Percentiles rank a stretch among this genome's conserved stretches.
phyloP scores from a whole-genome alignment of 2,113 vertebrate species.

The Mus musculus region DNA sequence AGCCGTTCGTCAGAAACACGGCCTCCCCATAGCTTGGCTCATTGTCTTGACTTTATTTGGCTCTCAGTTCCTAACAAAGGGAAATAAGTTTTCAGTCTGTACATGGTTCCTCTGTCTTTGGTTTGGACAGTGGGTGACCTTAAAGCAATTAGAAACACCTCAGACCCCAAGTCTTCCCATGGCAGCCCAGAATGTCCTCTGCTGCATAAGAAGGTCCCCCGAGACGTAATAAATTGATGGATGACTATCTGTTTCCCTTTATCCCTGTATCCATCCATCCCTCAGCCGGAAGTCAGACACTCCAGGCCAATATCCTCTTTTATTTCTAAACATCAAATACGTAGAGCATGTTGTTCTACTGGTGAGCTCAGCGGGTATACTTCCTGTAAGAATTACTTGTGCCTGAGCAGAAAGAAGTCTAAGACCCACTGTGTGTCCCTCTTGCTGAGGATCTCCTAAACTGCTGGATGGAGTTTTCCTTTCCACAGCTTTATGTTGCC shows the following conservation, averaged over 20 bases:
- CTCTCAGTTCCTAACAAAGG: not conserved
- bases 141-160: not conserved
- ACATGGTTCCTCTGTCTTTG: not conserved
- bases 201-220: not conserved
- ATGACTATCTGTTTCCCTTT: not conserved
- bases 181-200: not conserved
- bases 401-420: not conserved
- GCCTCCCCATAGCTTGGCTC: not conserved
- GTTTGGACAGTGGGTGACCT: not conserved
- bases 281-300: not conserved
- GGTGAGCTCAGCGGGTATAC: not conserved
- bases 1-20: not conserved
- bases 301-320: not conserved
- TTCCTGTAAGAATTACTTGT: not conserved
- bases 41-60: slow-evolving; percentile 2
- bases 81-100: not conserved
- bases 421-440: not conserved
- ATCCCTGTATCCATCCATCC: not conserved
- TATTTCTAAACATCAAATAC: not conserved
- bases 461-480: slow-evolving; percentile 1
- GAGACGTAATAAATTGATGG: not conserved
- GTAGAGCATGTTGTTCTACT: not conserved
- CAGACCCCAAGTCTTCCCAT: not conserved
- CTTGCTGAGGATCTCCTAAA: not conserved
- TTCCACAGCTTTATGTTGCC: not conserved